A percentile compares a stretch with the other conserved stretches of the same genome.
Evolutionary conservation across 2,113 vertebrate species (phyloP).

Genomic region (Xenopus tropicalis): DNA sequence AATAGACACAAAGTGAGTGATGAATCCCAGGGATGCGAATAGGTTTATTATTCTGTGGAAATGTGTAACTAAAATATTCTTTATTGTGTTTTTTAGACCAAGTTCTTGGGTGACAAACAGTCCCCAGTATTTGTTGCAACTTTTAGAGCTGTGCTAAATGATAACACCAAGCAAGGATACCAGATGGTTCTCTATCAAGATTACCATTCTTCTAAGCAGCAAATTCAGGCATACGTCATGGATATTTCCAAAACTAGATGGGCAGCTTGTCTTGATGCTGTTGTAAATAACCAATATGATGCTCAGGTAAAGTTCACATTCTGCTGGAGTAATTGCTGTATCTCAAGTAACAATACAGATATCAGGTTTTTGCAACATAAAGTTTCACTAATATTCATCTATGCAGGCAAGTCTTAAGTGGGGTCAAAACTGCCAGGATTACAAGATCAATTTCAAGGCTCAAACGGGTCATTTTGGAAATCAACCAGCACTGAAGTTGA

Average conservation of each 20-base stretch:
- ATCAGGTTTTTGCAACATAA: no score
- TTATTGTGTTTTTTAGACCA: slow-evolving; percentile 52
- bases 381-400: no score
- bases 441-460: slow-evolving; percentile 53
- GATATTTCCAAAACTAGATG: slow-evolving; percentile 63
- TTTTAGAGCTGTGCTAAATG: slow-evolving; percentile 57
- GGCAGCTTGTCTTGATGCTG: slow-evolving; percentile 70
- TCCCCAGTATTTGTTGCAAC: slow-evolving; percentile 60
- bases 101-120: slow-evolving; percentile 59
- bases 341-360: no score
- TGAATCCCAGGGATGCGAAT: no score
- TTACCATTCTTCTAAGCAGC: slow-evolving; percentile 33
- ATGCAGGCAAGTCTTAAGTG: slow-evolving; percentile 56
- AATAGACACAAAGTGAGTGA: not conserved
- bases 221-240: slow-evolving; percentile 66
- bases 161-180: slow-evolving; percentile 61
- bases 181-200: slow-evolving; percentile 64
- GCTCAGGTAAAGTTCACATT: slow-evolving; percentile 55
- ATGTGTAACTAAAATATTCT: not conserved
- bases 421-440: slow-evolving; percentile 66
- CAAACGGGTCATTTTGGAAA: slow-evolving; percentile 65
- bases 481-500: slow-evolving; percentile 64
- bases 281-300: slow-evolving; percentile 66
- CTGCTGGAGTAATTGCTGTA: no score
- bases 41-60: no score